phyloP scores from a whole-genome alignment of 2,888 invertebrate species.

The Muschampia plurimacula region DNA sequence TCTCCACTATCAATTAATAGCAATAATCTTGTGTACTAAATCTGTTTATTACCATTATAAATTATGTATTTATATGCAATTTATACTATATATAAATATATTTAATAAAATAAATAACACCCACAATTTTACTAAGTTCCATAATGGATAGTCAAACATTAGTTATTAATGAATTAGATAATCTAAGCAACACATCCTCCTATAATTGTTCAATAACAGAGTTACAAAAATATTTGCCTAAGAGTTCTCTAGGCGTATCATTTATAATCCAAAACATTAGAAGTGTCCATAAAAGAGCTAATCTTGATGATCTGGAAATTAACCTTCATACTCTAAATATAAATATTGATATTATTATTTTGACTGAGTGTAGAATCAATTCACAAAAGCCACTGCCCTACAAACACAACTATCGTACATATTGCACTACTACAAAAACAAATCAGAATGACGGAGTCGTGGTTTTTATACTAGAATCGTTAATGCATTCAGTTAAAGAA shows the following conservation, averaged over 20 bases:
- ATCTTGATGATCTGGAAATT: neutral
- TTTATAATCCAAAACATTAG: neutral
- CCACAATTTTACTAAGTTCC: neutral
- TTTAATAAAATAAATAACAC: neutral
- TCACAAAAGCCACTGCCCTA: neutral
- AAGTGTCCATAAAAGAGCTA: neutral
- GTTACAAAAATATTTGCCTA: neutral
- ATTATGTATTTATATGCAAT: neutral
- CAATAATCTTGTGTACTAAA: too few relatives aligned
- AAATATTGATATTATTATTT: neutral
- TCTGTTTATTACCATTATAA: too few relatives aligned
- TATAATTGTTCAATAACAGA: neutral
- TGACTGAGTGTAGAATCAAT: neutral
- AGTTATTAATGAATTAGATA: neutral
- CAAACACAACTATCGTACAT: neutral
- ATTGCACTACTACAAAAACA: neutral
- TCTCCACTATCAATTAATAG: too few relatives aligned
- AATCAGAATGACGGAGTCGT: neutral
- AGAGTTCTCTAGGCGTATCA: neutral
- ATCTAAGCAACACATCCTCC: neutral
- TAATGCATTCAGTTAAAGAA: neutral
- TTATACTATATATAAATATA: neutral
- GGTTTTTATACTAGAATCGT: neutral
- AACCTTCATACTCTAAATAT: neutral
- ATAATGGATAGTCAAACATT: neutral